phyloP scores from a whole-genome alignment of 35 echinoderm and acorn worm species.

The Diadema setosum region DNA sequence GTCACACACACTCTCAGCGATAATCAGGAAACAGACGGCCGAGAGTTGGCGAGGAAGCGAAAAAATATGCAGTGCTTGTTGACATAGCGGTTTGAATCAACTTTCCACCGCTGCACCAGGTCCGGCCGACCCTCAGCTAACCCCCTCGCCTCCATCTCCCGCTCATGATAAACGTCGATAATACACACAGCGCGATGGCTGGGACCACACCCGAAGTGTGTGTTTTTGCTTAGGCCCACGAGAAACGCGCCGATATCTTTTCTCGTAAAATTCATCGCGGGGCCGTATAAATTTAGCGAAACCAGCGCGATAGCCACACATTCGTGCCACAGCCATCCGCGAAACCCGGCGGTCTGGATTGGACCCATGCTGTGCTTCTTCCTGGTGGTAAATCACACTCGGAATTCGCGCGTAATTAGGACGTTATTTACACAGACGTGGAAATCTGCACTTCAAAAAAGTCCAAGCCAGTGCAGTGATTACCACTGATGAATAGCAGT shows the following conservation, averaged over 20 bases:
- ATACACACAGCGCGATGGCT: background rate
- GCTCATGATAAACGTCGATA: background rate
- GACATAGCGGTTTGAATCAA: background rate
- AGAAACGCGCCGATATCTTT: background rate
- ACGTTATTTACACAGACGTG: too few relatives aligned
- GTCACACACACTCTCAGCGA: too few relatives aligned
- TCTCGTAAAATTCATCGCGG: background rate
- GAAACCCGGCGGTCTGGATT: background rate
- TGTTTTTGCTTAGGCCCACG: constrained; percentile 1
- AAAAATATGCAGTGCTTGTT: background rate
- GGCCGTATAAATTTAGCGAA: background rate
- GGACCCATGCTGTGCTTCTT: background rate
- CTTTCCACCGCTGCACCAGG: too few relatives aligned
- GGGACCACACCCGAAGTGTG: constrained; percentile 1
- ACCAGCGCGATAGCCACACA: background rate
- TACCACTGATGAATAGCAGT: too few relatives aligned
- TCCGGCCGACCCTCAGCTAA: background rate
- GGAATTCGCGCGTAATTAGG: background rate
- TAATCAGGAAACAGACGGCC: too few relatives aligned
- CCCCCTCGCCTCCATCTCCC: background rate
- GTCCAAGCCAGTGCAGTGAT: too few relatives aligned
- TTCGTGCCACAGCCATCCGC: background rate
- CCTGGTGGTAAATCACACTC: background rate
- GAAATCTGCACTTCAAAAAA: too few relatives aligned
- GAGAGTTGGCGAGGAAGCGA: background rate